phyloP scores from a whole-genome alignment of 2,113 vertebrate genomes.

The Polypterus senegalus region DNA sequence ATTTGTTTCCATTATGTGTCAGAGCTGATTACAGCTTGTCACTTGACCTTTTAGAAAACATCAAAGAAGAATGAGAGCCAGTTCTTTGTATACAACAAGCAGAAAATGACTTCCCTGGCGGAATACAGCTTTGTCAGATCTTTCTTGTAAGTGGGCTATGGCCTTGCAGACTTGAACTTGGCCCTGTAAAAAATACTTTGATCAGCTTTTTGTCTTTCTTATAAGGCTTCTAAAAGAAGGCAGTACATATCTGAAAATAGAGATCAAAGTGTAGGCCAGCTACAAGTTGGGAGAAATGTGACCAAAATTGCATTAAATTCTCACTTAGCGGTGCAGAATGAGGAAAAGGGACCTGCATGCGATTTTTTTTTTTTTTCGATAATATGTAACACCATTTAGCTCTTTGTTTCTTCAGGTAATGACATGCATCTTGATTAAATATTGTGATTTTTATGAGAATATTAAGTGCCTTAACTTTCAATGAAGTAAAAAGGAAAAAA shows the following conservation, averaged over 20 bases:
- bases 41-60: constrained; percentile 46
- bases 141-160: constrained; percentile 36
- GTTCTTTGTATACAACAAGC: constrained; percentile 31
- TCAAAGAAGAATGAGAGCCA: constrained; percentile 39
- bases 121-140: constrained; percentile 35
- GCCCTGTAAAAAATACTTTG: constrained; percentile 55
- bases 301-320: constrained; percentile 50
- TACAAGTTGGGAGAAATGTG: constrained; percentile 43
- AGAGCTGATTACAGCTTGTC: constrained; percentile 45
- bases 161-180: constrained; percentile 41
- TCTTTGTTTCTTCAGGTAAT: too few relatives aligned
- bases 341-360: constrained; percentile 39
- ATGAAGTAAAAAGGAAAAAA: too few relatives aligned
- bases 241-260: constrained; percentile 44
- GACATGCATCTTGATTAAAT: too few relatives aligned
- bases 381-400: not conserved
- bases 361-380: constrained; percentile 36
- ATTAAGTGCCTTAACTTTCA: too few relatives aligned
- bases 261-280: constrained; percentile 75
- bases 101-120: constrained; percentile 39
- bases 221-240: constrained; percentile 35
- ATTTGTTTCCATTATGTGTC: constrained; percentile 46
- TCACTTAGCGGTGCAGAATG: constrained; percentile 41
- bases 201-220: constrained; percentile 61
- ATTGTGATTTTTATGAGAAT: too few relatives aligned